A percentile compares a stretch with the other conserved stretches of the same genome.
phyloP scores from a whole-genome alignment of 2,888 invertebrate genomes.

The Cosmorhoe ocellata region DNA sequence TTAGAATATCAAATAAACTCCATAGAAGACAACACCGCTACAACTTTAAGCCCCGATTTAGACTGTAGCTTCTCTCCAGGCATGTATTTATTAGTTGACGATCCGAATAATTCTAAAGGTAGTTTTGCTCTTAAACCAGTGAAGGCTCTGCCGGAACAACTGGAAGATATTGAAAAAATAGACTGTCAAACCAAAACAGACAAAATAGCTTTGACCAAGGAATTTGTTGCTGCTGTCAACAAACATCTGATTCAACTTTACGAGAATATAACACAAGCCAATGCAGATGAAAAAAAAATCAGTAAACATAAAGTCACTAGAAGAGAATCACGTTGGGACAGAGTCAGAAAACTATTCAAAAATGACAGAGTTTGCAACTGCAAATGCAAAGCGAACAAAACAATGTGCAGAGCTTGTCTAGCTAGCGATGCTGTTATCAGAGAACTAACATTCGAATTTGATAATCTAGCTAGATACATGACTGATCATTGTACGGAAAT shows the following conservation, averaged over 20 bases:
- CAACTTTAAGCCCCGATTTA: conserved; percentile 10
- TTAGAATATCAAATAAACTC: conserved; percentile 64
- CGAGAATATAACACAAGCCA: conserved; percentile 18
- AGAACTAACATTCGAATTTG: conserved; percentile 65
- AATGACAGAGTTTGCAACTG: conserved; percentile 60
- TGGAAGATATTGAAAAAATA: conserved; percentile 8
- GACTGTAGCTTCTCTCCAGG: conserved; percentile 46
- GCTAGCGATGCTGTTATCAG: conserved; percentile 64
- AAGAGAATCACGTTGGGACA: conserved; percentile 40
- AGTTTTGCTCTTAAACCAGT: conserved; percentile 51
- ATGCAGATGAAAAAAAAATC: not conserved
- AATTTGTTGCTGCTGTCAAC: conserved; percentile 54
- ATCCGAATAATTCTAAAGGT: conserved; percentile 31
- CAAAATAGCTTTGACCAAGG: conserved; percentile 51
- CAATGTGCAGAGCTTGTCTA: conserved; percentile 64
- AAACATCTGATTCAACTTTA: conserved; percentile 49
- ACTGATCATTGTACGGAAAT: conserved; percentile 68
- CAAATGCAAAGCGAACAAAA: conserved; percentile 54
- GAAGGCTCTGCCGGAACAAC: conserved; percentile 3
- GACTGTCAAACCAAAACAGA: conserved; percentile 17
- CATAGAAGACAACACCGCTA: conserved; percentile 37
- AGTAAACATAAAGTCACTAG: conserved; percentile 13
- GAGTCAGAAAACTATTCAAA: conserved; percentile 53
- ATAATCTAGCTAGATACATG: conserved; percentile 62
- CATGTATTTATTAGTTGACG: conserved; percentile 56